These are phyloP conservation scores for Alectura lathami DNA, from an alignment of 2,113 vertebrate species.

Conservation along the genomic window DNA sequence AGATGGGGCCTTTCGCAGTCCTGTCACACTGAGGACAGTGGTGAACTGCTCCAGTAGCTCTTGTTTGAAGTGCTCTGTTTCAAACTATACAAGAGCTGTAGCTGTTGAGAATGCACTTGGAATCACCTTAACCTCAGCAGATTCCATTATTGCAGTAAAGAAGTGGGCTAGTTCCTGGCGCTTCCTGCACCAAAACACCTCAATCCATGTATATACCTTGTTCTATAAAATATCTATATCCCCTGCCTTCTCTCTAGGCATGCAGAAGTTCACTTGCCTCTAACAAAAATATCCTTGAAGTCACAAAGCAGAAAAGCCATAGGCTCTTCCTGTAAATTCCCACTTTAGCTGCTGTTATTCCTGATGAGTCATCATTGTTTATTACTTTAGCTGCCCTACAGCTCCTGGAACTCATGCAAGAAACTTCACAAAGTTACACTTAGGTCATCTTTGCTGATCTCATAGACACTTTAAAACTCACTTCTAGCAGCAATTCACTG, in stretches of 20 bases:
- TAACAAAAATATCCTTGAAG: constrained; percentile 23
- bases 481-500: background rate
- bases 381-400: constrained; percentile 7
- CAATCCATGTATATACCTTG: background rate
- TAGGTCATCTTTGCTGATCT: constrained; percentile 18
- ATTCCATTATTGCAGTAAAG: background rate
- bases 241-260: background rate
- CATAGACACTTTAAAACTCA: background rate
- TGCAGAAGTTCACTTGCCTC: background rate
- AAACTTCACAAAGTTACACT: constrained; percentile 43
- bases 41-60: background rate
- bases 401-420: constrained; percentile 33
- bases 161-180: background rate
- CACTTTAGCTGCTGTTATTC: constrained; percentile 14
- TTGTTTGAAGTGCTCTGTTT: background rate
- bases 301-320: constrained; percentile 26
- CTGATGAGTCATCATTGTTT: constrained; percentile 26
- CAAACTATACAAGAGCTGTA: background rate
- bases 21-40: background rate
- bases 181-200: background rate
- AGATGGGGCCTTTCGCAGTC: background rate
- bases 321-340: constrained; percentile 33
- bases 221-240: background rate
- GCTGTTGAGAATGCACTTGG: background rate
- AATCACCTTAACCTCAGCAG: background rate